phyloP scores from a whole-genome alignment of 2,113 vertebrate genomes.

The Mustela nigripes region DNA sequence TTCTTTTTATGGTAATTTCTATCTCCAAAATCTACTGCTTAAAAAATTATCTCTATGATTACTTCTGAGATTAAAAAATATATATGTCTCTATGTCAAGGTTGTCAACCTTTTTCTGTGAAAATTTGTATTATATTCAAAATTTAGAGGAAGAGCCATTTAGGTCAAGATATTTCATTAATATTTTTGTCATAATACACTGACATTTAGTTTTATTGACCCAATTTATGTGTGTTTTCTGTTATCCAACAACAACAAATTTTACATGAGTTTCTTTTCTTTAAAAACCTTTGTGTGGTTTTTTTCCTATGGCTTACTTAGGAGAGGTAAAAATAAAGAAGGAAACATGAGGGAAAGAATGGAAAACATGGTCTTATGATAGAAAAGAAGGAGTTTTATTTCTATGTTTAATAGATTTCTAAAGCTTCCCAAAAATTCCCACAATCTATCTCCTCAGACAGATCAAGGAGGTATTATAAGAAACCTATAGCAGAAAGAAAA shows the following conservation, averaged over 20 bases:
- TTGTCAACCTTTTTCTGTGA: background rate
- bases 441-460: conserved; percentile 70
- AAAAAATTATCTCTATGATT: background rate
- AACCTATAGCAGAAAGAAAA: conserved; percentile 80
- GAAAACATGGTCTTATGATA: conserved; percentile 38
- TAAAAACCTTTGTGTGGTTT: background rate
- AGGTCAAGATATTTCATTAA: background rate
- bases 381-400: conserved; percentile 50
- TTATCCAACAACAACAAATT: background rate
- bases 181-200: background rate
- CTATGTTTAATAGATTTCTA: conserved; percentile 63
- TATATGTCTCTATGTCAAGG: background rate
- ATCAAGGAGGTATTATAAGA: conserved; percentile 77
- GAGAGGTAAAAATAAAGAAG: background rate
- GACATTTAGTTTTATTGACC: background rate
- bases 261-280: conserved; percentile 30
- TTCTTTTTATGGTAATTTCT: conserved; percentile 19
- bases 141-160: background rate
- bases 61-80: background rate
- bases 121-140: conserved; percentile 30
- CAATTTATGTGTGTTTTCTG: background rate
- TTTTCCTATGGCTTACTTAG: background rate
- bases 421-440: conserved; percentile 40
- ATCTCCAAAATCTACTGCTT: background rate
- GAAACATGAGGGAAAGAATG: background rate